Base-by-base conservation (phyloP, 2,113 vertebrate genomes). In the Hippolais icterina region DNA sequence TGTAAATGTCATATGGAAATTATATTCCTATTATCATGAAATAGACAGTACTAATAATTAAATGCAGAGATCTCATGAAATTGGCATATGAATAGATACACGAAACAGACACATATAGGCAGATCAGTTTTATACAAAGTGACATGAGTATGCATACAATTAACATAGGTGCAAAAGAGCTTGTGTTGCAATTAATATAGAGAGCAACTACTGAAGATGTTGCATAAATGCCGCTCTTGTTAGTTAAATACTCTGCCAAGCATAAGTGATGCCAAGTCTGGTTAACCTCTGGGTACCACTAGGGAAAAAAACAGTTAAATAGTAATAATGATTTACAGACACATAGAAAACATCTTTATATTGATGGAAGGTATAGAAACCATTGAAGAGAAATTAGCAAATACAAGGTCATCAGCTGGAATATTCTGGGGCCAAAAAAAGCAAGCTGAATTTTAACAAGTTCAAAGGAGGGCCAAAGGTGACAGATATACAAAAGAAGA, bases 21-120 rank as follows among this genome's bases (percentile, higher is more conserved):
- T 53, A 71, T 68, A 70, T 77, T 85, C 29, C 12, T 63, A 68
- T 66, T 83, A 61, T 39, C 72, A 82, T 16, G 71, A 57, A 95
- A 90, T 89, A 50, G 29, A 70, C 74, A 37, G 29, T 31, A 90
- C 79, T 87, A 96, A 76, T 93, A 93, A 97, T 83, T 29, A 95
- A 95, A 90, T 57, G 31, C 41, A 91, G 70, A 41, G 68, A 71
- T 83, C 22, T 70, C 33, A 94, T 83, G 10, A 77, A 94, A 80
- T 74, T 89, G 35, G 33, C 46, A 64, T 22, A 41, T 57, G 59
- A 82, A n/a, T 60, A 71, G 11, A 68, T 44, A 54, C 11, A 24
- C 22, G 75, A 88, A 96, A 42, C 10, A 88, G 18, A 37, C 39
- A 21, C 18, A 41, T 35, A 56, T 19, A 82, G 28, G 18, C n/a